Percentiles rank a stretch among this genome's conserved stretches.
These are phyloP conservation scores for Aphyosemion australe DNA, from an alignment of 2,113 vertebrate species.

Conservation along the genomic window DNA sequence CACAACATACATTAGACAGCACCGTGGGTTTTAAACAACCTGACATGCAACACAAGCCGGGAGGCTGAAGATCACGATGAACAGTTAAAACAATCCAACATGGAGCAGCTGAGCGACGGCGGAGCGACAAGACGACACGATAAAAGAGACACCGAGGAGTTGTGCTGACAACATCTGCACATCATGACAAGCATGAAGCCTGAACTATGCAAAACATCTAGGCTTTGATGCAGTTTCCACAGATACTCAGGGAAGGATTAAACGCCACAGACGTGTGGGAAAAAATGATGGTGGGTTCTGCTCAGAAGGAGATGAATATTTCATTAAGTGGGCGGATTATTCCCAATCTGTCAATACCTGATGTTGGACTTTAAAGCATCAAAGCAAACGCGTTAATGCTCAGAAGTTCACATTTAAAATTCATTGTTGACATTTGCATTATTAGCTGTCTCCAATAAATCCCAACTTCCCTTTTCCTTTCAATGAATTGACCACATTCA, in stretches of 20 bases:
- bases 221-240: constrained; percentile 10
- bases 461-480: too few relatives aligned
- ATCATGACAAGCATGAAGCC: constrained; percentile 24
- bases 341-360: constrained; percentile 29
- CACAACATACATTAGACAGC: neutral
- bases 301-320: constrained; percentile 34
- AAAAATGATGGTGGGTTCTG: constrained; percentile 18
- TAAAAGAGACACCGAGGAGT: constrained; percentile 24
- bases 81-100: constrained; percentile 10
- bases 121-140: constrained; percentile 24
- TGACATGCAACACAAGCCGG: constrained; percentile 14
- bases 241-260: constrained; percentile 8
- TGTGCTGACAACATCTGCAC: constrained; percentile 42
- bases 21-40: constrained; percentile 6
- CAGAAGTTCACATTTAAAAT: neutral
- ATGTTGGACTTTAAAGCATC: constrained; percentile 8
- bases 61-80: neutral
- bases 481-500: neutral
- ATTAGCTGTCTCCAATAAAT: constrained; percentile 3
- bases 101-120: neutral
- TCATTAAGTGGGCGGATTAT: constrained; percentile 44
- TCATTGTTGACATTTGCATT: constrained; percentile 11
- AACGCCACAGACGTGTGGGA: constrained; percentile 7
- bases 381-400: constrained; percentile 8
- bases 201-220: constrained; percentile 4